These are phyloP conservation scores for Eledone cirrhosa DNA, from an alignment of 2,888 invertebrate genomes.

Conservation along the genomic window DNA sequence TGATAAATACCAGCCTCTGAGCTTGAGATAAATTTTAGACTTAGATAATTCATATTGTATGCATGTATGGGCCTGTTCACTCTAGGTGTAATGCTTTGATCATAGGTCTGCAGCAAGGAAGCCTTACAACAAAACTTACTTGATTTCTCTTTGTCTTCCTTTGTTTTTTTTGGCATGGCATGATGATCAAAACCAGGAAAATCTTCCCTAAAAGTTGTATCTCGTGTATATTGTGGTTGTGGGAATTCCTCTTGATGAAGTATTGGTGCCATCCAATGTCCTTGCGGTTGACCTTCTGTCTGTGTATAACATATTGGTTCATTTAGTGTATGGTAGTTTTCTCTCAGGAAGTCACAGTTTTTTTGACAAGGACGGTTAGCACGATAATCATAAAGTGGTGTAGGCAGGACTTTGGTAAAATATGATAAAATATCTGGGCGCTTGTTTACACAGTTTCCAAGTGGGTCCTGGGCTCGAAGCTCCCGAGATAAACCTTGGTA, in stretches of 20 bases:
- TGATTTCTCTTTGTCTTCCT: too few relatives aligned
- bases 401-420: conserved; percentile 37
- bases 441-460: neutral
- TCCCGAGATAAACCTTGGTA: conserved; percentile 40
- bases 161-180: too few relatives aligned
- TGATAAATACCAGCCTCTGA: too few relatives aligned
- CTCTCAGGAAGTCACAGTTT: conserved; percentile 57
- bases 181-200: conserved; percentile 37
- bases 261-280: conserved; percentile 51
- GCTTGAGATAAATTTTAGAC: too few relatives aligned
- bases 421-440: conserved; percentile 32
- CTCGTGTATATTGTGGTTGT: conserved; percentile 53
- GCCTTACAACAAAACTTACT: too few relatives aligned
- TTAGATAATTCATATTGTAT: too few relatives aligned
- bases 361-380: conserved; percentile 57
- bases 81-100: too few relatives aligned
- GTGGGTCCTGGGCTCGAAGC: conserved; percentile 17
- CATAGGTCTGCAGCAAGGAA: too few relatives aligned
- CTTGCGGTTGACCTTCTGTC: conserved; percentile 42
- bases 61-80: too few relatives aligned
- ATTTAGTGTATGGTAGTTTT: conserved; percentile 59
- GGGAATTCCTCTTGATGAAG: conserved; percentile 55
- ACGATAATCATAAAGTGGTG: conserved; percentile 42
- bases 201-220: conserved; percentile 56
- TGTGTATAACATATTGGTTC: conserved; percentile 62